A percentile compares a stretch with the other conserved stretches of the same genome.
Evolutionary conservation across 2,113 vertebrate genomes (phyloP).

Genomic region (Sprattus sprattus): DNA sequence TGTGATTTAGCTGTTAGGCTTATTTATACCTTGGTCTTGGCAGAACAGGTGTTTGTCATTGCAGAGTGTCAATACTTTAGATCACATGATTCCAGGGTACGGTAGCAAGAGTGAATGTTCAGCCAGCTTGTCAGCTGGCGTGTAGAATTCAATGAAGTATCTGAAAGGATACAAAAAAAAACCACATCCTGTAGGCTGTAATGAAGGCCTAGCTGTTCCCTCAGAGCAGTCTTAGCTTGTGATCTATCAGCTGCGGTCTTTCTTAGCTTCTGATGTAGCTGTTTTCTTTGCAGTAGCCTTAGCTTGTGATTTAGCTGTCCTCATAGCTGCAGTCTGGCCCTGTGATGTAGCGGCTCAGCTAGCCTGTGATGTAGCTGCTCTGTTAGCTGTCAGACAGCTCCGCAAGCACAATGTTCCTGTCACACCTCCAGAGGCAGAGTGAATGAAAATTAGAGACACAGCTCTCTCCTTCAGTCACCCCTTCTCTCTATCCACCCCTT

Average conservation of each 20-base stretch:
- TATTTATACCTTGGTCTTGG: background rate
- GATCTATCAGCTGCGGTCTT: background rate
- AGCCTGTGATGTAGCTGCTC: slow-evolving; percentile 6
- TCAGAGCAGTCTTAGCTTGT: background rate
- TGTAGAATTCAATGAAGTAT: too few relatives aligned
- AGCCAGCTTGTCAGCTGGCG: background rate
- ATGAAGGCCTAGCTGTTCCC: too few relatives aligned
- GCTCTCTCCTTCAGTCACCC: background rate
- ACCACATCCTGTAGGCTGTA: too few relatives aligned
- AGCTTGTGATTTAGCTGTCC: background rate
- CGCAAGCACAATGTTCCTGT: slow-evolving; percentile 4
- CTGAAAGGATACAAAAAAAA: too few relatives aligned
- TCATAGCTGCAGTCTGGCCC: background rate
- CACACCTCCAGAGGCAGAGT: background rate
- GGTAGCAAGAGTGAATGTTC: background rate
- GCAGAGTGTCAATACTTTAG: background rate
- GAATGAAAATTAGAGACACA: slow-evolving; percentile 2
- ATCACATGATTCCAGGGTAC: background rate
- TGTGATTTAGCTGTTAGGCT: background rate
- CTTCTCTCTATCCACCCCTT: background rate
- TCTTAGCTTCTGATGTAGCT: too few relatives aligned
- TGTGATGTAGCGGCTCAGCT: background rate
- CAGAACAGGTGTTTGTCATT: background rate
- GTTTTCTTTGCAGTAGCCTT: too few relatives aligned
- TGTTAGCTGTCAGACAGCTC: background rate